These are phyloP conservation scores for Argyra leucocephala DNA, from an alignment of 2,888 invertebrate species.

Conservation along the genomic window DNA sequence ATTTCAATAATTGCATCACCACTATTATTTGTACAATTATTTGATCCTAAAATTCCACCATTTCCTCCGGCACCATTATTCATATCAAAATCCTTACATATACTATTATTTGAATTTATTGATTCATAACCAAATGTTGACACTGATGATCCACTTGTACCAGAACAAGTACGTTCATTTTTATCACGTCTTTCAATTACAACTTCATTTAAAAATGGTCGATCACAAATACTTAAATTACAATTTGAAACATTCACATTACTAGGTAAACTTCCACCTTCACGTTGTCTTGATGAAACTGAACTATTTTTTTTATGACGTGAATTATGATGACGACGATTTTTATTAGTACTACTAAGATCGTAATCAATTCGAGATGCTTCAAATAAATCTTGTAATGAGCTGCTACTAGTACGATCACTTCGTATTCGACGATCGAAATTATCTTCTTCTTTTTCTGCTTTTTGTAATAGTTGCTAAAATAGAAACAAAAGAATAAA, in stretches of 20 bases:
- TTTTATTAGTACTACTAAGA: constrained; percentile 31
- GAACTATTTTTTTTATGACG: constrained; percentile 42
- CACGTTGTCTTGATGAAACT: constrained; percentile 48
- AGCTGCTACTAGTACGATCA: constrained; percentile 49
- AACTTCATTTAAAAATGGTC: constrained; percentile 28
- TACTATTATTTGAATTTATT: constrained; percentile 7
- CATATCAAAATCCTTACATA: constrained; percentile 4
- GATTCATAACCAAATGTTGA: constrained; percentile 10
- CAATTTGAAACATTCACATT: constrained; percentile 47
- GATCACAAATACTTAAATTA: constrained; percentile 27
- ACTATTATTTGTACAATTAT: constrained; percentile 32
- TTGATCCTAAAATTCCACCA: constrained; percentile 22
- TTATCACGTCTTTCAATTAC: constrained; percentile 14
- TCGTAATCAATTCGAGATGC: constrained; percentile 44
- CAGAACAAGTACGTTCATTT: constrained; percentile 19
- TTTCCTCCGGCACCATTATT: constrained; percentile 20
- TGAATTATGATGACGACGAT: constrained; percentile 34
- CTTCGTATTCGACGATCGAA: constrained; percentile 31
- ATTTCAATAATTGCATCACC: constrained; percentile 45
- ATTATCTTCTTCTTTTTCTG: constrained; percentile 60
- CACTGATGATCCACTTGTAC: constrained; percentile 16
- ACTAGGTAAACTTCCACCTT: constrained; percentile 55
- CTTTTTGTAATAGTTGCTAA: constrained; percentile 66
- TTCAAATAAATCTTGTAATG: constrained; percentile 53
- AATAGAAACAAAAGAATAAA: constrained; percentile 14